A percentile compares a stretch with the other conserved stretches of the same genome.
These are phyloP conservation scores for Oryzias woworae DNA, from an alignment of 2,113 vertebrate genomes.

Conservation along the genomic window DNA sequence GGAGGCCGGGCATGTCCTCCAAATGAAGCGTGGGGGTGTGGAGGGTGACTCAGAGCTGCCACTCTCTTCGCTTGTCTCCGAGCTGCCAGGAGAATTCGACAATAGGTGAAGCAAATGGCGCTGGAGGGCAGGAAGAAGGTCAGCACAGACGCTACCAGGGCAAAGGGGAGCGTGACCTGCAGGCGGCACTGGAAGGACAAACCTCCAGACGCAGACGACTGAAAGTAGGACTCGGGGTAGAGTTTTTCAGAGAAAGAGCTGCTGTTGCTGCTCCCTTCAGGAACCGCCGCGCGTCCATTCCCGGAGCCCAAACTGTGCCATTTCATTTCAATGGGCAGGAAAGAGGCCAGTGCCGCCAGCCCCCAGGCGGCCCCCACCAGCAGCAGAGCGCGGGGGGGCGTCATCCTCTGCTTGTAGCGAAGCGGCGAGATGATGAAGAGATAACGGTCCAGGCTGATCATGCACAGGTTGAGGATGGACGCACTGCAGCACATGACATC, in stretches of 20 bases:
- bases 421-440: slow-evolving; percentile 95
- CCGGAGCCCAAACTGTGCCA: slow-evolving; percentile 86
- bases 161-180: slow-evolving; percentile 89
- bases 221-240: slow-evolving; percentile 69
- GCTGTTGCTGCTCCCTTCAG: slow-evolving; percentile 8
- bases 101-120: slow-evolving; percentile 97
- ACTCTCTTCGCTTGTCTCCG: slow-evolving; percentile 89
- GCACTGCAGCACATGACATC: slow-evolving; percentile 98
- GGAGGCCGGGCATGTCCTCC: slow-evolving; percentile 78
- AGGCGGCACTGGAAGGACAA: slow-evolving; percentile 85
- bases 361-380: slow-evolving; percentile 90
- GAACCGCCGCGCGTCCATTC: slow-evolving; percentile 16
- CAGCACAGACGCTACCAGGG: slow-evolving; percentile 89
- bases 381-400: slow-evolving; percentile 82
- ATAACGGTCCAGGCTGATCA: slow-evolving; percentile 96
- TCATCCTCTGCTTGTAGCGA: slow-evolving; percentile 94
- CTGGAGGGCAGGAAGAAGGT: slow-evolving; percentile 94
- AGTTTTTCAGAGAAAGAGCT: slow-evolving; percentile 53
- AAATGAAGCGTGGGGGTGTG: slow-evolving; percentile 69
- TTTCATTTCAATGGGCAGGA: slow-evolving; percentile 92
- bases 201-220: slow-evolving; percentile 44
- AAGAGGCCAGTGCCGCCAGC: slow-evolving; percentile 88
- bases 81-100: slow-evolving; percentile 89
- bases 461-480: slow-evolving; percentile 96
- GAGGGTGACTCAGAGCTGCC: slow-evolving; percentile 83